Conservation (phyloP, 2,797 vertebrate species). For the Acropternis orthonyx region DNA sequence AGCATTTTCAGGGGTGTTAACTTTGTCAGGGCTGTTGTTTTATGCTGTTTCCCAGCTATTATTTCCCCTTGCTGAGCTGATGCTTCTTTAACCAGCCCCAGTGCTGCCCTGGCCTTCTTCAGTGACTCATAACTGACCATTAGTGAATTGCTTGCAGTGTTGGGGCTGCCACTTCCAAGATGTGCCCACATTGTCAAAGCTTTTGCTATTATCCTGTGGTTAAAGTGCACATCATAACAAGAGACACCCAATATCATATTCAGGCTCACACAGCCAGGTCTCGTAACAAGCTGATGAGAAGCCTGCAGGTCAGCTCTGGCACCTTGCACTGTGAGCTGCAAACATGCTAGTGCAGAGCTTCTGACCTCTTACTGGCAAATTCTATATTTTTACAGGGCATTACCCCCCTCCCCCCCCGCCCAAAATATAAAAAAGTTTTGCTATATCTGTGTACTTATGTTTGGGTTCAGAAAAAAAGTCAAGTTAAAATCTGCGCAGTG, state of each 20-base stretch:
- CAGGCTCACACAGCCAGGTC: not conserved
- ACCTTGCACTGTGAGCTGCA: not conserved
- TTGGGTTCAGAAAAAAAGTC: not conserved
- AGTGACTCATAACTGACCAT: not conserved
- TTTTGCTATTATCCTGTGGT: not conserved
- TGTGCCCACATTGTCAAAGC: rapidly evolving
- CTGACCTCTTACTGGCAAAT: not conserved
- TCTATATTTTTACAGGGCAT: not conserved
- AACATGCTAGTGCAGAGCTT: not conserved
- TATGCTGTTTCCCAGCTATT: not conserved
- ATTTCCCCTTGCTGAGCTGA: not conserved
- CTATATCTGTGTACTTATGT: rapidly evolving
- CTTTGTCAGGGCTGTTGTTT: not conserved
- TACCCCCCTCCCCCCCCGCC: too few relatives aligned
- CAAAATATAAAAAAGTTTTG: not conserved
- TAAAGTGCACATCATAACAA: rapidly evolving
- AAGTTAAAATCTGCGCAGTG: not conserved
- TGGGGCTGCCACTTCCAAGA: not conserved
- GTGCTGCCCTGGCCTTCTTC: not conserved
- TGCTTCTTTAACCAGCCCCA: not conserved
- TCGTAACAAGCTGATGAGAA: not conserved
- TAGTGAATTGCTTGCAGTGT: not conserved
- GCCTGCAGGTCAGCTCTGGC: not conserved
- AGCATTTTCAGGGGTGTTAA: not conserved
- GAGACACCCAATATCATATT: rapidly evolving